Evolutionary conservation across 2,797 vertebrate genomes (phyloP).

Genomic region (Threskiornis aethiopicus): DNA sequence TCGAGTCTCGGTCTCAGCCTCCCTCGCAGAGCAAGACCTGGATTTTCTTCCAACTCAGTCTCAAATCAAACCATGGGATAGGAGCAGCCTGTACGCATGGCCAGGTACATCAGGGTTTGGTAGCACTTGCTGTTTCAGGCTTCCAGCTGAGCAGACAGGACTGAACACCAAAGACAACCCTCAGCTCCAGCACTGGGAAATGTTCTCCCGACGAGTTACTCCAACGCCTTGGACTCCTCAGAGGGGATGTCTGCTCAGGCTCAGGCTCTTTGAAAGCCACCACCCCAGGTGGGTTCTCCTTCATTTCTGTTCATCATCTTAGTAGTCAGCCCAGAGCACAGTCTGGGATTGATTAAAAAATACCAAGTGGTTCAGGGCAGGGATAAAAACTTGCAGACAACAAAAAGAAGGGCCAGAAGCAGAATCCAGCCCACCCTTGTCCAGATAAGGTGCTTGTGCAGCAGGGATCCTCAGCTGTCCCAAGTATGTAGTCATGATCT

Average conservation of each 20-base stretch:
- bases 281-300: background rate
- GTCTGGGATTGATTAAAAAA: background rate
- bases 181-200: background rate
- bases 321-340: background rate
- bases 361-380: background rate
- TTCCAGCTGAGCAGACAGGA: background rate
- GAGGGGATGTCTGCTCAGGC: background rate
- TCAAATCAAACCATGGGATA: background rate
- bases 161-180: background rate
- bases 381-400: background rate
- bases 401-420: background rate
- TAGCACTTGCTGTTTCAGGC: background rate
- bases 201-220: rapidly evolving
- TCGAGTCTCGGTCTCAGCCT: rapidly evolving
- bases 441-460: background rate
- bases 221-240: background rate
- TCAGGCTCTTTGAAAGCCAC: background rate
- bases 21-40: background rate
- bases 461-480: background rate
- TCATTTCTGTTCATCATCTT: background rate
- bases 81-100: rapidly evolving
- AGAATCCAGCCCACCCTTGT: background rate
- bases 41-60: background rate
- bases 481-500: background rate
- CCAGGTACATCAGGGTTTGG: rapidly evolving